Evolutionary conservation across 2,888 invertebrate species (phyloP).

Genomic region (Kryphioiulus occultus): DNA sequence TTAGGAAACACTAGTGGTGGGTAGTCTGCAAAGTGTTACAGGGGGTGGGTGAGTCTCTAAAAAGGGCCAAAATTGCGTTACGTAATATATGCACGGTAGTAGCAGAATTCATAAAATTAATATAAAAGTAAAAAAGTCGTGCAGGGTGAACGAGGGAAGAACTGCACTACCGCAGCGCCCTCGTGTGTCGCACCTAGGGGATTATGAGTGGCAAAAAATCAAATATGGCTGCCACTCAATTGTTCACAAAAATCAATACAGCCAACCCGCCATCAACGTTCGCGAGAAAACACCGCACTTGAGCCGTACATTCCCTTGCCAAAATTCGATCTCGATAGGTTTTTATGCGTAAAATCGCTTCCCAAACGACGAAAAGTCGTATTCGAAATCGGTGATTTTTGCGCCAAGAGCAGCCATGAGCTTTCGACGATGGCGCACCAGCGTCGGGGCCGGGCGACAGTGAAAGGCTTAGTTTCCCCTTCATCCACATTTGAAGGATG

Average conservation of each 20-base stretch:
- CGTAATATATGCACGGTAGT: too few relatives aligned
- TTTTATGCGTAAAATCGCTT: not conserved
- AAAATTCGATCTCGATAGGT: not conserved
- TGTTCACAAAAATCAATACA: not conserved
- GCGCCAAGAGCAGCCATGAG: not conserved
- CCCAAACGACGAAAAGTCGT: not conserved
- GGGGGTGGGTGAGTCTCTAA: too few relatives aligned
- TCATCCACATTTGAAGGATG: too few relatives aligned
- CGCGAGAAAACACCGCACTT: not conserved
- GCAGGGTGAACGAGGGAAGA: too few relatives aligned
- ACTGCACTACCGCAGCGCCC: not conserved
- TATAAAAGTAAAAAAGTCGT: too few relatives aligned
- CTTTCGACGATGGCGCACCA: not conserved
- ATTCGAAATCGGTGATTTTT: not conserved
- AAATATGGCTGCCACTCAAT: not conserved
- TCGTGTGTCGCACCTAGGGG: not conserved
- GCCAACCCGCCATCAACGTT: not conserved
- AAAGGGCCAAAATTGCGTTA: too few relatives aligned
- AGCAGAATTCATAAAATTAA: too few relatives aligned
- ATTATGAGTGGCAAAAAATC: not conserved
- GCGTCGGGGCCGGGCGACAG: not conserved
- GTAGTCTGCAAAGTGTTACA: too few relatives aligned
- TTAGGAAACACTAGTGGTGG: too few relatives aligned
- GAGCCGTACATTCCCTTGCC: not conserved
- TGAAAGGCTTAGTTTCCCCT: not conserved